Conservation (phyloP, 2,888 invertebrate species). For the Zele albiditarsus region DNA sequence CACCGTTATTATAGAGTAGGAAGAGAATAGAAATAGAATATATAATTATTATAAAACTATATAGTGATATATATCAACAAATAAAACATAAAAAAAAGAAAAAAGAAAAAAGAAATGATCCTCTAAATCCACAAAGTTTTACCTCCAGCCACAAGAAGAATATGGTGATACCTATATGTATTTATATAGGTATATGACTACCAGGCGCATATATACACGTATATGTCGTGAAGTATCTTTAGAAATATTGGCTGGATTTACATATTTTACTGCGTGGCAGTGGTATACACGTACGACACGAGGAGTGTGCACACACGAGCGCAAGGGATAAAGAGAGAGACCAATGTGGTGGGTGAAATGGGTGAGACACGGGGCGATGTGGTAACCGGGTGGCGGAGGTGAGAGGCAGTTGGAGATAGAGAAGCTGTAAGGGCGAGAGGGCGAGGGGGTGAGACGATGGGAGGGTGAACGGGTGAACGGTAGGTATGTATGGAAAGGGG, state of each 20-base stretch:
- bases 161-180: background rate
- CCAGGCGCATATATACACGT: background rate
- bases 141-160: background rate
- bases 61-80: background rate
- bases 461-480: background rate
- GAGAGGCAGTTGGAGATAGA: background rate
- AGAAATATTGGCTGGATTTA: constrained; percentile 72
- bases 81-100: background rate
- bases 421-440: background rate
- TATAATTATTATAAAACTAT: background rate
- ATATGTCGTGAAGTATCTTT: constrained; percentile 60
- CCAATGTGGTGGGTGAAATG: background rate
- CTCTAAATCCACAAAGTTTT: constrained; percentile 3
- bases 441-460: background rate
- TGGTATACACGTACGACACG: constrained; percentile 60
- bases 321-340: constrained; percentile 26
- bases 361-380: constrained; percentile 1
- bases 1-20: background rate
- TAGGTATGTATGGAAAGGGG: constrained; percentile 26
- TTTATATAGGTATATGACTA: background rate
- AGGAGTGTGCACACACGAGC: constrained; percentile 44
- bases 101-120: background rate
- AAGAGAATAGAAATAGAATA: background rate
- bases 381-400: constrained; percentile 1
- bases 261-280: constrained; percentile 67